phyloP scores from a whole-genome alignment of 2,113 vertebrate genomes.

The Psettodes erumei region DNA sequence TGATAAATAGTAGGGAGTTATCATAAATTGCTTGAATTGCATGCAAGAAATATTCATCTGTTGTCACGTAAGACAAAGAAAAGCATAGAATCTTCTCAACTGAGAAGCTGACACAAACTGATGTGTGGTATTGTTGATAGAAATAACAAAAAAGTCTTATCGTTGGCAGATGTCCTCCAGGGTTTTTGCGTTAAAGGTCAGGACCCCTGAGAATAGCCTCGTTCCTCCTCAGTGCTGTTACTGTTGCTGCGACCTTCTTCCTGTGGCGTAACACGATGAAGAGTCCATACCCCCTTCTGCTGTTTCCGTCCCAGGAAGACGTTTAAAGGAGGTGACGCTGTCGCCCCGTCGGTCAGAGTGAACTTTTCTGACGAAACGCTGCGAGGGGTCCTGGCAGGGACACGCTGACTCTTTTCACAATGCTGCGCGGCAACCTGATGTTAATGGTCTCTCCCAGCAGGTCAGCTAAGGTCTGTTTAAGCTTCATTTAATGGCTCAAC shows the following conservation, averaged over 20 bases:
- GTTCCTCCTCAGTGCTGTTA: neutral
- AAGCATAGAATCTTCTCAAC: no score
- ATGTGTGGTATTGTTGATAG: no score
- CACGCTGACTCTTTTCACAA: constrained; percentile 33
- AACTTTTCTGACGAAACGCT: constrained; percentile 16
- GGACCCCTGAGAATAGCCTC: neutral
- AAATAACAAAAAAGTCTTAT: no score
- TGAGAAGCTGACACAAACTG: no score
- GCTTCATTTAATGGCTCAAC: constrained; percentile 16
- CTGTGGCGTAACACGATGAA: neutral
- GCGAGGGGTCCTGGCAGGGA: constrained; percentile 28
- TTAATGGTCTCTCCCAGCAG: constrained; percentile 30
- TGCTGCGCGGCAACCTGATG: constrained; percentile 10
- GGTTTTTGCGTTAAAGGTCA: neutral
- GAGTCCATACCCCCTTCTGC: neutral
- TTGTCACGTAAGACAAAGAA: no score
- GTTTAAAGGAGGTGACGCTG: constrained; percentile 13
- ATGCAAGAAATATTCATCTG: no score
- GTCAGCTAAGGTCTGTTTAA: constrained; percentile 30
- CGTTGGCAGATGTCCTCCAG: neutral
- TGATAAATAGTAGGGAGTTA: no score
- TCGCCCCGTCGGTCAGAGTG: constrained; percentile 14
- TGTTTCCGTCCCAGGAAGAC: neutral
- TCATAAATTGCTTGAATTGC: no score
- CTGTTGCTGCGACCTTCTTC: constrained; percentile 6